Percentiles rank a stretch among this genome's conserved stretches.
These are phyloP conservation scores for Sycon ciliatum DNA, from an alignment of 37 sponge, comb jelly and placozoan species.

Conservation along the genomic window DNA sequence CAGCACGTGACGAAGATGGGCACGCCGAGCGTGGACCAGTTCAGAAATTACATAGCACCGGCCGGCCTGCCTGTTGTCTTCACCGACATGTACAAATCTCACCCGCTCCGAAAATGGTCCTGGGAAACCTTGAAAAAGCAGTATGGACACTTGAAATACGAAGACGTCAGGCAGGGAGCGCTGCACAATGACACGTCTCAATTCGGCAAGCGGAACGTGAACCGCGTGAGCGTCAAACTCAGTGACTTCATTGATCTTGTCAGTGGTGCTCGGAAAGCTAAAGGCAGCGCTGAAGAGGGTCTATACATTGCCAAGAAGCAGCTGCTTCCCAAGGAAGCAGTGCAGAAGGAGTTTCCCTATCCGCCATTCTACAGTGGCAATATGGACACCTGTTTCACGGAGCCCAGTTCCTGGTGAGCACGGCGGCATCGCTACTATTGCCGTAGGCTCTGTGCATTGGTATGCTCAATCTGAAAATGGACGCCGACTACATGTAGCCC, in stretches of 20 bases:
- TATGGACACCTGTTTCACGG: too few relatives aligned
- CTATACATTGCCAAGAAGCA: constrained; percentile 76
- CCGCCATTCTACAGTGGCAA: constrained; percentile 70
- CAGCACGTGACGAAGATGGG: constrained; percentile 41
- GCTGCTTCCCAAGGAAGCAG: constrained; percentile 50
- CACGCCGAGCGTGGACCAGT: constrained; percentile 57
- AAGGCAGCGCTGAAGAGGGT: constrained; percentile 40
- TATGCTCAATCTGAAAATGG: too few relatives aligned
- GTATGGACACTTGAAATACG: constrained; percentile 57
- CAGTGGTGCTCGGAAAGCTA: constrained; percentile 44
- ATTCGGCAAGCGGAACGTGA: constrained; percentile 57
- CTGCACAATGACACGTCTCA: constrained; percentile 32
- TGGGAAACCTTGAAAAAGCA: constrained; percentile 59
- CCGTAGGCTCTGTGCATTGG: too few relatives aligned
- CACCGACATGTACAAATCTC: constrained; percentile 63
- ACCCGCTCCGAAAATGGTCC: constrained; percentile 42
- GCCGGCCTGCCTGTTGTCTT: constrained; percentile 70
- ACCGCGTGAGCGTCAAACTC: constrained; percentile 47
- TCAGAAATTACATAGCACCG: constrained; percentile 72
- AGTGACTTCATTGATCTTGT: constrained; percentile 71
- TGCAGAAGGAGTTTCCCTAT: constrained; percentile 54
- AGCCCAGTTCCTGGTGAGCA: too few relatives aligned
- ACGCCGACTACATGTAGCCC: too few relatives aligned
- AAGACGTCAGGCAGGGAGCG: constrained; percentile 69
- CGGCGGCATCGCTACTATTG: too few relatives aligned